These are phyloP conservation scores for Astatotilapia flaviijosephi DNA, from an alignment of 2,113 vertebrate genomes.

Conservation along the genomic window DNA sequence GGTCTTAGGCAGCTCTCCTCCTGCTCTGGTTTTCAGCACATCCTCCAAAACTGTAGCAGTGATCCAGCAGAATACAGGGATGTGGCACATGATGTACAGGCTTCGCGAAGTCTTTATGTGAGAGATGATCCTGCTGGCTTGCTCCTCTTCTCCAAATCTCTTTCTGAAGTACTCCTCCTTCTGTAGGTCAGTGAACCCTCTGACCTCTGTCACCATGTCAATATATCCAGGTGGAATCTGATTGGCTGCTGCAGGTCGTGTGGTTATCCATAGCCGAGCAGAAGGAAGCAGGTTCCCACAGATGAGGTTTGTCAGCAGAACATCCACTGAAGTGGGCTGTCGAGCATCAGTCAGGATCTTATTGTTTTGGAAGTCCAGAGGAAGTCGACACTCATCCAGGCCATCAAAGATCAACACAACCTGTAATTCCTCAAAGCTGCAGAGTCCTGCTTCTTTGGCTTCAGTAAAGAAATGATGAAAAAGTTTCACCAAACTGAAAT, in stretches of 20 bases:
- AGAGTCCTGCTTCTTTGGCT: neutral
- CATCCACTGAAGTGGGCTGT: neutral
- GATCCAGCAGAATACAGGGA: conserved; percentile 3
- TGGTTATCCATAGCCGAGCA: neutral
- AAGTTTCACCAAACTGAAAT: neutral
- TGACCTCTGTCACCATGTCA: neutral
- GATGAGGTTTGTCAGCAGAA: neutral
- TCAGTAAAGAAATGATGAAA: neutral
- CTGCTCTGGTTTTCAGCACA: neutral
- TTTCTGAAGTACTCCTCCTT: neutral
- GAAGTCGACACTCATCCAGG: neutral
- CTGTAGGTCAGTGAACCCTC: neutral
- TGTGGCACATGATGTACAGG: conserved; percentile 3
- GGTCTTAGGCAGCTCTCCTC: neutral
- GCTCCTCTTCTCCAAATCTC: neutral
- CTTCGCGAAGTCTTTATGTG: neutral
- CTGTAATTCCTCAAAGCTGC: neutral
- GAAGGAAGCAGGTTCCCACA: neutral
- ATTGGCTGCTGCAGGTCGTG: neutral
- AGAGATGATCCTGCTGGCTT: neutral
- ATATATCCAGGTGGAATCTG: neutral
- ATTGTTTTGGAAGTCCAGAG: neutral
- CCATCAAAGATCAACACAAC: neutral
- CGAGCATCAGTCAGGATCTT: neutral
- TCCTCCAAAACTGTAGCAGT: neutral